A percentile compares a stretch with the other conserved stretches of the same genome.
phyloP scores from a whole-genome alignment of 2,888 invertebrate species.

The Noctua pronuba region DNA sequence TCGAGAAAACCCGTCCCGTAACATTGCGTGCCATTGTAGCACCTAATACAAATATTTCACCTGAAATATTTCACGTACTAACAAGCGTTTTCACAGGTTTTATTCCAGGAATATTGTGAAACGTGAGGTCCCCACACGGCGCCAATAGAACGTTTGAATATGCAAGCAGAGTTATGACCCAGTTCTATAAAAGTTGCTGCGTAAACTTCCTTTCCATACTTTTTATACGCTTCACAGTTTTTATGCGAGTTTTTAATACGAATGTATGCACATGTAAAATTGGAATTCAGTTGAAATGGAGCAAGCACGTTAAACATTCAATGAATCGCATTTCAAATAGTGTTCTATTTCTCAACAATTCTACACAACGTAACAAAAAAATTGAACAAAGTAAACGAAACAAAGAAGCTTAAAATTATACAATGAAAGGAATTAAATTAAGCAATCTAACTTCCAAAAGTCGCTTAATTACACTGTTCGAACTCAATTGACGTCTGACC shows the following conservation, averaged over 20 bases:
- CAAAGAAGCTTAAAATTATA: conserved; percentile 43
- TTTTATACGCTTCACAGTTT: conserved; percentile 60
- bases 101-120: conserved; percentile 44
- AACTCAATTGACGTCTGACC: conserved; percentile 86
- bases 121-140: conserved; percentile 20
- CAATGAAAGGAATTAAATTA: conserved; percentile 69
- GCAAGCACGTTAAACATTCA: conserved; percentile 19
- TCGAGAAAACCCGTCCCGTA: conserved; percentile 23
- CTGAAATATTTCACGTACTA: conserved; percentile 9
- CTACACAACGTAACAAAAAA: conserved; percentile 12
- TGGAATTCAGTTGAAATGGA: conserved; percentile 17
- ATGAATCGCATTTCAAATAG: conserved; percentile 2
- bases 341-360: conserved; percentile 10
- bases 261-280: conserved; percentile 19
- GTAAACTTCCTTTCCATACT: conserved; percentile 63
- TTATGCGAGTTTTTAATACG: conserved; percentile 59
- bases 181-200: conserved; percentile 67
- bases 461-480: conserved; percentile 84
- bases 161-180: conserved; percentile 64
- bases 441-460: conserved; percentile 81
- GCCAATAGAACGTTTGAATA: conserved; percentile 54
- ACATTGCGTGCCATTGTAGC: conserved; percentile 1
- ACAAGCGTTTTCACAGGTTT: conserved; percentile 42
- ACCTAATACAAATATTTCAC: conserved; percentile 4
- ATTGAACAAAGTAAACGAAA: conserved; percentile 37